These are phyloP conservation scores for Axis porcinus DNA, from an alignment of 2,113 vertebrate genomes.

Conservation along the genomic window DNA sequence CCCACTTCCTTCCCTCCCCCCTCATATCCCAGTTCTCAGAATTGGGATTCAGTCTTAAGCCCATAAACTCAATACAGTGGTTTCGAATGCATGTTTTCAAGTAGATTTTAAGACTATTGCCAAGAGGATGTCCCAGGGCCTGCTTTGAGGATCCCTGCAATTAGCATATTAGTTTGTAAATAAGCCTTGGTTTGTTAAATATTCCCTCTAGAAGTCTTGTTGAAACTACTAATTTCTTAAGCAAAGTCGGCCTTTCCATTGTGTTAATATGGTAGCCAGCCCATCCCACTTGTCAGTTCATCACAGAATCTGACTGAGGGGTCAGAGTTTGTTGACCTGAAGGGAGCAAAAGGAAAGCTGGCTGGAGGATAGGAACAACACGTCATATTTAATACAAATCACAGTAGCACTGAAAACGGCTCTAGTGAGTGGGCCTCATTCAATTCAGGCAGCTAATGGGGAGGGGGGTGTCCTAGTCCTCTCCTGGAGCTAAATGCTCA, in stretches of 20 bases:
- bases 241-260: neutral
- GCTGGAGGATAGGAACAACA: slow-evolving; percentile 22
- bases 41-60: neutral
- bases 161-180: slow-evolving; percentile 20
- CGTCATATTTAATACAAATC: slow-evolving; percentile 45
- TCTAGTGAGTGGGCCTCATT: slow-evolving; percentile 13
- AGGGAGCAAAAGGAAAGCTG: neutral
- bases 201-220: neutral
- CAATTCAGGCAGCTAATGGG: neutral
- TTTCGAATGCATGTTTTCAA: neutral
- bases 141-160: neutral
- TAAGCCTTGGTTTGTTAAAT: slow-evolving; percentile 31
- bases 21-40: neutral
- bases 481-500: neutral
- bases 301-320: neutral
- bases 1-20: neutral
- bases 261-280: neutral
- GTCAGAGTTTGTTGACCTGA: neutral
- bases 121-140: neutral
- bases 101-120: neutral
- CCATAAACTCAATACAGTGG: neutral
- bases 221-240: slow-evolving; percentile 2
- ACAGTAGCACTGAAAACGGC: slow-evolving; percentile 46
- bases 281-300: neutral
- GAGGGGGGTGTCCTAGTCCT: neutral